These are phyloP conservation scores for Oryzias melastigma DNA, from an alignment of 2,113 vertebrate species.

Conservation along the genomic window DNA sequence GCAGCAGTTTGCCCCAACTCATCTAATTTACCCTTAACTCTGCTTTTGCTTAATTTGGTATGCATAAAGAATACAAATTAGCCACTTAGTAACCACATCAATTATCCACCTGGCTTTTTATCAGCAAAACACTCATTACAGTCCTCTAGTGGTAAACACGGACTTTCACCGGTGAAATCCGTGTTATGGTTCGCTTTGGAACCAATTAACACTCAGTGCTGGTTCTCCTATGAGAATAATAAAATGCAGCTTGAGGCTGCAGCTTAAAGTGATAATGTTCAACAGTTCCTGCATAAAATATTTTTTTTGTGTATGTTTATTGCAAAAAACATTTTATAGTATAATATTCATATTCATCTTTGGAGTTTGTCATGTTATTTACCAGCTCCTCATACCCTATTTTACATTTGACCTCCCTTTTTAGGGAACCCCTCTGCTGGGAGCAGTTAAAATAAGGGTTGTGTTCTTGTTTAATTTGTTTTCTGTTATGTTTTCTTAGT, in stretches of 20 bases:
- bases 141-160: constrained; percentile 86
- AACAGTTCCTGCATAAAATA: constrained; percentile 57
- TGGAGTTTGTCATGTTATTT: too few species aligned
- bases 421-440: too few species aligned
- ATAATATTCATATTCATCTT: too few species aligned
- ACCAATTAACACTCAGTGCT: constrained; percentile 88
- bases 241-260: constrained; percentile 70
- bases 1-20: constrained; percentile 30
- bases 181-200: constrained; percentile 89
- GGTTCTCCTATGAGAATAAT: constrained; percentile 76
- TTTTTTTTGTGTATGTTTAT: too few species aligned
- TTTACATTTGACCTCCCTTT: too few species aligned
- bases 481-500: too few species aligned
- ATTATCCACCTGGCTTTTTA: constrained; percentile 96
- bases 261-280: constrained; percentile 82
- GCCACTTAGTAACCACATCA: constrained; percentile 97
- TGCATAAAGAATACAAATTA: constrained; percentile 96
- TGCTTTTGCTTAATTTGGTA: constrained; percentile 67
- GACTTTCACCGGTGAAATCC: constrained; percentile 79
- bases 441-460: too few species aligned
- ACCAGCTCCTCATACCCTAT: too few species aligned
- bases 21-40: constrained; percentile 73
- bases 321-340: too few species aligned
- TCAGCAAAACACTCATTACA: constrained; percentile 92
- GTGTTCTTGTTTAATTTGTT: too few species aligned